These are phyloP conservation scores for Canis aureus DNA, from an alignment of 2,113 vertebrate species.

Conservation along the genomic window DNA sequence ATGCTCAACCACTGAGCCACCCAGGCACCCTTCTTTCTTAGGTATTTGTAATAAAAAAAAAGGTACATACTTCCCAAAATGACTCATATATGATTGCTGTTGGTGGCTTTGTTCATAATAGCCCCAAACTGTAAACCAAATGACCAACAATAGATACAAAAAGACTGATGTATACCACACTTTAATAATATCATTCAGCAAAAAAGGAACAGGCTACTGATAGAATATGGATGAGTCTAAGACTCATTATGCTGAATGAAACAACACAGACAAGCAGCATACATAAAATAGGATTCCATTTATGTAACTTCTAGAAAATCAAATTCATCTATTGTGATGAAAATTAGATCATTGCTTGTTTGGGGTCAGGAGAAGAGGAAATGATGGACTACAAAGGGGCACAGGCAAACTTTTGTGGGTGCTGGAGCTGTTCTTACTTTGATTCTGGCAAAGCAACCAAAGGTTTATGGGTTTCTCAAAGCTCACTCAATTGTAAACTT, in stretches of 20 bases:
- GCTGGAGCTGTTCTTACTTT: neutral
- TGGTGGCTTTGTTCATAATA: neutral
- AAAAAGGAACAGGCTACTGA: neutral
- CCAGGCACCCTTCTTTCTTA: neutral
- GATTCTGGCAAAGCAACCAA: neutral
- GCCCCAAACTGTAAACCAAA: neutral
- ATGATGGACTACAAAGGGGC: neutral
- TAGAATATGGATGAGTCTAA: neutral
- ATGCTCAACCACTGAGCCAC: too few relatives aligned
- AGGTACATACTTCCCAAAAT: neutral
- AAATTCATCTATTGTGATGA: neutral
- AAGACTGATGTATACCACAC: neutral
- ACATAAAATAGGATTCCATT: neutral
- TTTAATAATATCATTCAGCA: neutral
- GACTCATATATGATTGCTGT: neutral
- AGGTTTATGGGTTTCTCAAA: neutral
- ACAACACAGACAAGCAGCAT: neutral
- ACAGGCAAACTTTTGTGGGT: neutral
- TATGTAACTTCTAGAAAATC: neutral
- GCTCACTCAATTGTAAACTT: neutral
- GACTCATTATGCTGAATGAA: neutral
- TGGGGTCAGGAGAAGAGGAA: neutral
- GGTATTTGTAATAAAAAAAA: neutral
- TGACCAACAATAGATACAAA: neutral
- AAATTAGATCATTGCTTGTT: neutral